Conservation (phyloP, 2,888 invertebrate genomes). For the Willowsia nigromaculata region DNA sequence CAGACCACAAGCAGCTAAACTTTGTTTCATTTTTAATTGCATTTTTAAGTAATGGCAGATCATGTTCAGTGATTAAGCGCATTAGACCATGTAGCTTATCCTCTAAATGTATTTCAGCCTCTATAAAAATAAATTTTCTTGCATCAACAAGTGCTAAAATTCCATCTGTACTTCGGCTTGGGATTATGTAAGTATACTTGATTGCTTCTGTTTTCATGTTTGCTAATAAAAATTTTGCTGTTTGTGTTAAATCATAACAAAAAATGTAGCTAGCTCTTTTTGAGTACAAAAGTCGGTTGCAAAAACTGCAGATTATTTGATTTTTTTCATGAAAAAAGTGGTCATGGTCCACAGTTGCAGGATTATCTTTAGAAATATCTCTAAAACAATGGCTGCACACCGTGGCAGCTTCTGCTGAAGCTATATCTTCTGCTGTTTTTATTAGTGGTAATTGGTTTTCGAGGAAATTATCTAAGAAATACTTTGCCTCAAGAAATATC, state of each 20-base stretch:
- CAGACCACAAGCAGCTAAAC: neutral
- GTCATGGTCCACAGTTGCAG: neutral
- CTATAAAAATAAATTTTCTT: neutral
- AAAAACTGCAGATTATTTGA: no score
- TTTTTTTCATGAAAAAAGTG: neutral
- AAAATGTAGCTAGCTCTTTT: no score
- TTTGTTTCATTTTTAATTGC: neutral
- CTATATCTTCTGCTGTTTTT: neutral
- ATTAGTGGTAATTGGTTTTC: neutral
- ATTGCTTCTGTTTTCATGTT: no score
- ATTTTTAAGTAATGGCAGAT: neutral
- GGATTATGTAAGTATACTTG: no score
- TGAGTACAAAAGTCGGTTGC: no score
- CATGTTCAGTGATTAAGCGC: neutral
- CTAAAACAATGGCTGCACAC: neutral
- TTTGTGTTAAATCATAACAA: no score
- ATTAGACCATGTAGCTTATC: neutral
- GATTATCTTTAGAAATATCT: neutral
- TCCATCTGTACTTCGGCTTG: neutral
- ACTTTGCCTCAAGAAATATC: neutral
- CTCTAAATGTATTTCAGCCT: neutral
- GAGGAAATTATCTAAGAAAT: neutral
- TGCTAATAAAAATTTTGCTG: no score
- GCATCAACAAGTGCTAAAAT: neutral
- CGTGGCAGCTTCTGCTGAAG: neutral